Evolutionary conservation across 1,140 invertebrate species (phyloP), one percentile per base, ranked within the genome.

Genomic region (Cecropterus lyciades): DNA sequence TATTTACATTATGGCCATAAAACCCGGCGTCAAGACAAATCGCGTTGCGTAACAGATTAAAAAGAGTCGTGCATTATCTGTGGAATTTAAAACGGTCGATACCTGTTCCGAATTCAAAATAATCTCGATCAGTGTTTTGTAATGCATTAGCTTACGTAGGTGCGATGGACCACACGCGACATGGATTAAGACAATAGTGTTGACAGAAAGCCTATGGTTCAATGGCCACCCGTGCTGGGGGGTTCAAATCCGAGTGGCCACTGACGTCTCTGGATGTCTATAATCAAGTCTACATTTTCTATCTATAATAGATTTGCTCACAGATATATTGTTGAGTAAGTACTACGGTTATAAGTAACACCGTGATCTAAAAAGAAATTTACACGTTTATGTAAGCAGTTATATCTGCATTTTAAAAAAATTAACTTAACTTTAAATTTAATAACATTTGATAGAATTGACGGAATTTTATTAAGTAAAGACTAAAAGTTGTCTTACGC

Each of bases 1-100:
- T 45, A 45, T 57, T 45, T 27, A 45, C 55, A 45, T 57, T 57
- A 42, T 56, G 24, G 55, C 24, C 55, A 20, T 57, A 45, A 45
- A 43, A 20, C 20, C 20, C 17, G 13, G 11, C 15, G 55, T 45
- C 55, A 57, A 56, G 53, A 57, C 55, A 40, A 57, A 57, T 57
- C 42, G 55, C 55, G 55, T 57, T 43, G 55, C 55, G 55, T 40
- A 57, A 57, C 55, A 57, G 55, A 57, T 57, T 57, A 57, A 57
- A 57, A 56, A 57, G 20, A 45, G 8, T 27, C 55, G 55, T 57
- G 40, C 55, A 57, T 45, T 57, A 57, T 57, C 55, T 57, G 55
- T 57, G 55, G 55, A 57, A 57, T 57, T 57, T 57, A 57, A 57
- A 57, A 57, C 40, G 40, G 55, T n/a, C 55, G 40, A 57, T 57